Base-by-base conservation (phyloP, 2,797 vertebrate genomes). In the Danio aesculapii region DNA sequence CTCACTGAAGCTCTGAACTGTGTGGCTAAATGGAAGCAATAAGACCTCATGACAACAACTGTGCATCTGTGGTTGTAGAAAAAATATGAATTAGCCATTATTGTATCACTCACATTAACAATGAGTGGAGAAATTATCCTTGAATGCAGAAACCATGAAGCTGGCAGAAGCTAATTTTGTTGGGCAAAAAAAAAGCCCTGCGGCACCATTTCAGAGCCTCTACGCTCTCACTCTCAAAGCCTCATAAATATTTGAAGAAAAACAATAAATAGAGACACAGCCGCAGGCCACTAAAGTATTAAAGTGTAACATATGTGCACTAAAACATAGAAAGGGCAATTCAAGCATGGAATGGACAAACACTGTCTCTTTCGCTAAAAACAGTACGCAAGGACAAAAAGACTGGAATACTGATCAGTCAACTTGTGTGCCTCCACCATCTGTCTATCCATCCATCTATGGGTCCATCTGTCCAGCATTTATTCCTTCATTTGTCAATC, bases 231-330 rank as follows among this genome's bases (percentile, higher is more conserved):
- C 71, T 81, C 59, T 77, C 50, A 69, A 68, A 76, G 64, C 19
- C 63, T 63, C 85, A 83, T 86, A 10, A 63, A 89, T 85, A 79
- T 90, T 88, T 87, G 44, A 90, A 84, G 16, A 47, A 75, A 82
- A 85, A 87, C 70, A 87, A 85, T 82, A 86, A 87, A 88, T 83
- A 78, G 75, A 83, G 75, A 73, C 67, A 76, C 61, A 21, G 16
- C 85, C 11, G 7, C 8, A 63, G 46, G 52, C n/a, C 14, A 46
- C 39, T 61, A 52, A 62, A 66, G 47, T 46, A 71, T 64, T 77
- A 66, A 81, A 71, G 68, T 49, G 58, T 39, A 62, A 12, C 49
- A 70, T 66, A 63, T 75, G 75, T 75, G 30, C 69, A 55, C 55
- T 43, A 46, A 58, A 58, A 43, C 19, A 80, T 39, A 52, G 57